Evolutionary conservation across 2,888 invertebrate genomes (phyloP), one percentile per base, ranked within the genome.

Genomic region (Dryadula phaetusa): DNA sequence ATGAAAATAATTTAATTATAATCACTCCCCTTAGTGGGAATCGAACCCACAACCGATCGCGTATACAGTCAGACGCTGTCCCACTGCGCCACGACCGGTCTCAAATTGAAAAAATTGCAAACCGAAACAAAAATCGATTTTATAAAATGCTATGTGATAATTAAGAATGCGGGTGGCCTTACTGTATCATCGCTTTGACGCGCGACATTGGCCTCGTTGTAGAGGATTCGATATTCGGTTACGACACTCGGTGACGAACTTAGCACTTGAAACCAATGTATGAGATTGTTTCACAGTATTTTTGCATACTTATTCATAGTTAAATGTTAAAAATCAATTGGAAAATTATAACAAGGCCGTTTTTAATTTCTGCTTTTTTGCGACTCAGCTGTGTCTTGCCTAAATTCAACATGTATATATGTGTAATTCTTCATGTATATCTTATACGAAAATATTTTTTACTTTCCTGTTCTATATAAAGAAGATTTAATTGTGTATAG

Each of bases 201-300:
- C 66, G 75, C 81, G 89, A 82, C 90, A 89, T 85, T 90, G 90
- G 83, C 90, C 90, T 79, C 86, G 77, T 77, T 86, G 73, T 69
- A 71, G 69, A 71, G 76, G 79, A 80, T 85, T 87, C 85, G 86
- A 89, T 88, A 87, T 85, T 86, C 75, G 82, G 84, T 89, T 89
- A 82, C 89, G 82, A 82, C 86, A 84, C 76, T 62, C 77, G 73
- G 81, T 82, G 85, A 85, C 84, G 84, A 80, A 75, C 71, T 72
- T 64, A 69, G 67, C 37, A 47, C 44, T 34, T 44, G 32, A 56
- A 47, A 56, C 49, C 22, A 46, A 28, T 46, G 28, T 66, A 47
- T 32, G 25, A 40, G 22, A 34, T 47, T 54, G 28, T 58, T 58
- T 64, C 16, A 32, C 34, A 40, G 52, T 61, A 60, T 28, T 53